A percentile compares a stretch with the other conserved stretches of the same genome.
These are phyloP conservation scores for Caenorhabditis angaria DNA, from an alignment of 2,888 invertebrate genomes.

Conservation along the genomic window DNA sequence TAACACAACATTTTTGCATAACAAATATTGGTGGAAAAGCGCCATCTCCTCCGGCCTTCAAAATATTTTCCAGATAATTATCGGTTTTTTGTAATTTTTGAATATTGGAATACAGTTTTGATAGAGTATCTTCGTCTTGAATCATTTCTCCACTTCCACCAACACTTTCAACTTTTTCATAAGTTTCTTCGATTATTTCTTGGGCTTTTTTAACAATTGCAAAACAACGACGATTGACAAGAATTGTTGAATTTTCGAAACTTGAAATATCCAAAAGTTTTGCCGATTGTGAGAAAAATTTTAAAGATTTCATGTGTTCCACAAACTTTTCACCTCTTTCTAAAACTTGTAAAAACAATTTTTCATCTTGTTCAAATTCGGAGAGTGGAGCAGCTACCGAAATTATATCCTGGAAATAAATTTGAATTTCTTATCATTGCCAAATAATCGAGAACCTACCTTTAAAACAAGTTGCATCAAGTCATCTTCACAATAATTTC, in stretches of 20 bases:
- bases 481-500: conserved; percentile 13
- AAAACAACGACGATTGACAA: conserved; percentile 62
- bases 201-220: conserved; percentile 58
- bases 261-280: conserved; percentile 28
- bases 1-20: conserved; percentile 37
- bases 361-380: conserved; percentile 29
- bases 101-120: background rate
- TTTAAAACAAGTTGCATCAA: conserved; percentile 28
- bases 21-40: conserved; percentile 31
- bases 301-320: conserved; percentile 22
- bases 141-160: conserved; percentile 17
- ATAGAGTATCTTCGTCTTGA: background rate
- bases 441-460: conserved; percentile 7
- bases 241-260: conserved; percentile 34
- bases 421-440: too few species aligned
- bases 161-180: conserved; percentile 47
- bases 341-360: conserved; percentile 16
- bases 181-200: conserved; percentile 55
- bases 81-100: background rate
- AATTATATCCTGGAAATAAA: conserved; percentile 25
- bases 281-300: conserved; percentile 38
- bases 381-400: conserved; percentile 39
- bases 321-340: conserved; percentile 29
- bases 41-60: conserved; percentile 14
- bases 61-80: background rate